These are phyloP conservation scores for Tiliacea aurago DNA, from an alignment of 2,888 invertebrate genomes.

Conservation along the genomic window DNA sequence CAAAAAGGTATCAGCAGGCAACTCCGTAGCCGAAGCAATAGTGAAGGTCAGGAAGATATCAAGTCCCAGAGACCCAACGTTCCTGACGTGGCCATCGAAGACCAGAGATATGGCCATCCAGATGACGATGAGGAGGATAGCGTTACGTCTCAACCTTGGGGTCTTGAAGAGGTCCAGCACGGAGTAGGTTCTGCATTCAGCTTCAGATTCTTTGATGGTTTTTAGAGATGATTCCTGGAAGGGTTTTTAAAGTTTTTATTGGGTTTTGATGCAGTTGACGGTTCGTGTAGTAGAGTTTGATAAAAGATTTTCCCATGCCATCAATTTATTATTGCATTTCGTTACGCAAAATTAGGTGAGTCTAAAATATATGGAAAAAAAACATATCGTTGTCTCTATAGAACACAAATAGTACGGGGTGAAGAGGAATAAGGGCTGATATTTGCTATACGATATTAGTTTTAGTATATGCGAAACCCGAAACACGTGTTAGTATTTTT, in stretches of 20 bases:
- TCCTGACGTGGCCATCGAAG: slow-evolving; percentile 97
- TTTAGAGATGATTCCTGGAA: slow-evolving; percentile 92
- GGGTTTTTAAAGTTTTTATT: neutral
- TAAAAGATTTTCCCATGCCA: neutral
- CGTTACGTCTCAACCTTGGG: slow-evolving; percentile 94
- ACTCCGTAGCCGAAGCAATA: slow-evolving; percentile 95
- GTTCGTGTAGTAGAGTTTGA: neutral
- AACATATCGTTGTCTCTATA: no score
- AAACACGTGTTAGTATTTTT: no score
- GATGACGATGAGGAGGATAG: slow-evolving; percentile 94
- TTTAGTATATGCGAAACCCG: no score
- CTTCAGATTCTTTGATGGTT: slow-evolving; percentile 93
- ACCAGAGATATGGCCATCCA: slow-evolving; percentile 98
- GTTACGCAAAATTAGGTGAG: neutral
- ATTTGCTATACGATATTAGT: no score
- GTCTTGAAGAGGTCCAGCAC: slow-evolving; percentile 95
- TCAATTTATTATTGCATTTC: neutral
- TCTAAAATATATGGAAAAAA: no score
- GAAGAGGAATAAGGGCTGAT: no score
- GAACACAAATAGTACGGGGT: no score
- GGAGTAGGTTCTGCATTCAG: slow-evolving; percentile 93
- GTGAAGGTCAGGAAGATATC: slow-evolving; percentile 97
- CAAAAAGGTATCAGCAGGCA: slow-evolving; percentile 95
- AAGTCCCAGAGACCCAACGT: slow-evolving; percentile 95
- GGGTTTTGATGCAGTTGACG: neutral